phyloP scores from a whole-genome alignment of 2,888 invertebrate species.

The Ferrisia virgata region DNA sequence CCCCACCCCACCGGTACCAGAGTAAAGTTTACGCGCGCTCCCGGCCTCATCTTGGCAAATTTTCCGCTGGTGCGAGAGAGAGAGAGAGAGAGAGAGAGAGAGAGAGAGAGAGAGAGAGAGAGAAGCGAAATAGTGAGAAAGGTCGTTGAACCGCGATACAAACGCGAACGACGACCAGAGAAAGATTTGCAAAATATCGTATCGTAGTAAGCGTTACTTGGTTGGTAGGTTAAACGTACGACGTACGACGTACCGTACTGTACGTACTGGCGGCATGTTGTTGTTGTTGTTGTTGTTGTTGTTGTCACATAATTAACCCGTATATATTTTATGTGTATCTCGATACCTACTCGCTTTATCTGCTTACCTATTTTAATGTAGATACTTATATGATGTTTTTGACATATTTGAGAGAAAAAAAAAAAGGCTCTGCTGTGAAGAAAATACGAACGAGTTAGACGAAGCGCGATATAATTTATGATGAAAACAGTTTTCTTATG shows the following conservation, averaged over 20 bases:
- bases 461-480: neutral
- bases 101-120: too few relatives aligned
- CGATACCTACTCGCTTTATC: too few relatives aligned
- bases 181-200: neutral
- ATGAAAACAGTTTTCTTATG: neutral
- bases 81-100: neutral
- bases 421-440: neutral
- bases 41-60: constrained; percentile 1
- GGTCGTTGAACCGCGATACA: neutral
- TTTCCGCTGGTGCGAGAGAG: neutral
- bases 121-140: neutral
- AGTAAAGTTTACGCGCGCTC: neutral
- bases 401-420: neutral
- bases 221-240: too few relatives aligned
- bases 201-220: neutral
- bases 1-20: neutral
- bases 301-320: neutral
- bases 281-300: neutral
- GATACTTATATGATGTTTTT: neutral
- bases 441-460: neutral
- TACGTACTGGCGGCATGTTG: neutral
- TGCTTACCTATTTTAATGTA: too few relatives aligned
- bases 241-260: too few relatives aligned
- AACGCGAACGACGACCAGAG: neutral
- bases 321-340: neutral